Evolutionary conservation across 1,140 invertebrate genomes (phyloP).

Genomic region (Trichonephila clavipes): DNA sequence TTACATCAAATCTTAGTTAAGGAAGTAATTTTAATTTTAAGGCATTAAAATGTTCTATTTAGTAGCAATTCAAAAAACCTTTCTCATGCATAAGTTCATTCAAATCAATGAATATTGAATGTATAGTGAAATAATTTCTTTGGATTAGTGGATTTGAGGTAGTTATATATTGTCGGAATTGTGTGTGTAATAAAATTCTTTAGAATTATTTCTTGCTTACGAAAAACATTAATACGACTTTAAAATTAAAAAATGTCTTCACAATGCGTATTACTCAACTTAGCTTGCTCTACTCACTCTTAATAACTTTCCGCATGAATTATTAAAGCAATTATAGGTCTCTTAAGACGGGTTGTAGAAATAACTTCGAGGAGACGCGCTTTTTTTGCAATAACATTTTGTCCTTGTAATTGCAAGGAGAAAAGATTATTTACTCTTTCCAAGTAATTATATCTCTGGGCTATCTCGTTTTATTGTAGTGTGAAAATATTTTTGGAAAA

Average conservation of each 20-base stretch:
- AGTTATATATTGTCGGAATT: background rate
- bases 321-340: background rate
- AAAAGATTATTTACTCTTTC: background rate
- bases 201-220: background rate
- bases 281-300: background rate
- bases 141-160: background rate
- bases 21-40: no score
- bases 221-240: background rate
- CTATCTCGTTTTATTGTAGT: background rate
- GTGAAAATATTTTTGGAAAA: no score
- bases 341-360: background rate
- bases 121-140: background rate
- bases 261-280: background rate
- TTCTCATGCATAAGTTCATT: no score
- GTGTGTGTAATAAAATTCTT: background rate
- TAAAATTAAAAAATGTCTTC: background rate
- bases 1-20: no score
- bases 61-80: no score
- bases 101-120: no score
- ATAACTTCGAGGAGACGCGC: background rate
- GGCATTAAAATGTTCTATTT: no score
- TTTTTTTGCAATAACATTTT: background rate
- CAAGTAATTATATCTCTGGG: background rate
- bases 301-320: background rate
- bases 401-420: background rate